A percentile compares a stretch with the other conserved stretches of the same genome.
Evolutionary conservation across 2,888 invertebrate genomes (phyloP).

Genomic region (Frankliniella intonsa): DNA sequence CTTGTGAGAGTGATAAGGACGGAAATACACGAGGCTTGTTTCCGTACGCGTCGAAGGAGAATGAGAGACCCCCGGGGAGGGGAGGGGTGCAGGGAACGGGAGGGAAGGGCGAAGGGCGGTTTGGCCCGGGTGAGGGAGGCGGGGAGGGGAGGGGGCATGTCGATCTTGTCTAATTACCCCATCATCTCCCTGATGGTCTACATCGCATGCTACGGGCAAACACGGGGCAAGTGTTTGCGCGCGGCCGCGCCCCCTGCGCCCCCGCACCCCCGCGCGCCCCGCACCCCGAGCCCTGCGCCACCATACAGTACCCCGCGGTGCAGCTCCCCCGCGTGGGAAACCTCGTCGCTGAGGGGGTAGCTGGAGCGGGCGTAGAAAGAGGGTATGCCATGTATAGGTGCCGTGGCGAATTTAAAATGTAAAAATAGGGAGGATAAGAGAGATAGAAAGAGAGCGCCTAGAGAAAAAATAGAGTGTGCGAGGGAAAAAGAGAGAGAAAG

Average conservation of each 20-base stretch:
- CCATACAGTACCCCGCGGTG: background rate
- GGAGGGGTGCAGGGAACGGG: background rate
- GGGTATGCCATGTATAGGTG: no score
- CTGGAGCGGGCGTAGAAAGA: background rate
- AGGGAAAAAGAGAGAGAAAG: no score
- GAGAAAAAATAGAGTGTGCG: no score
- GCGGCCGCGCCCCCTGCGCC: background rate
- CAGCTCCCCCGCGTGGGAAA: no score
- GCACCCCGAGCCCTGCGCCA: background rate
- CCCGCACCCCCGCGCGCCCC: background rate
- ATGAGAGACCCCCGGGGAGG: no score
- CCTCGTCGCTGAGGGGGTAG: no score
- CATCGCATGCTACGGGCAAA: slow-evolving; percentile 1
- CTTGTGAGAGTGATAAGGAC: background rate
- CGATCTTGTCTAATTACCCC: slow-evolving; percentile 23
- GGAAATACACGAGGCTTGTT: no score
- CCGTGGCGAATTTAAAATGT: no score
- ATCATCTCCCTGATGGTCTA: slow-evolving; percentile 7
- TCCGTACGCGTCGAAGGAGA: no score
- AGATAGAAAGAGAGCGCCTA: no score
- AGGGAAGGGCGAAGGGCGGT: background rate
- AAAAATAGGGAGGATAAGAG: no score
- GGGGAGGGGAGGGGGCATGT: background rate
- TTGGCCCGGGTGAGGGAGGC: background rate
- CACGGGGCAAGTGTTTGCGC: background rate